Conservation (phyloP, 2,888 invertebrate genomes). For the Eupithecia tripunctaria region DNA sequence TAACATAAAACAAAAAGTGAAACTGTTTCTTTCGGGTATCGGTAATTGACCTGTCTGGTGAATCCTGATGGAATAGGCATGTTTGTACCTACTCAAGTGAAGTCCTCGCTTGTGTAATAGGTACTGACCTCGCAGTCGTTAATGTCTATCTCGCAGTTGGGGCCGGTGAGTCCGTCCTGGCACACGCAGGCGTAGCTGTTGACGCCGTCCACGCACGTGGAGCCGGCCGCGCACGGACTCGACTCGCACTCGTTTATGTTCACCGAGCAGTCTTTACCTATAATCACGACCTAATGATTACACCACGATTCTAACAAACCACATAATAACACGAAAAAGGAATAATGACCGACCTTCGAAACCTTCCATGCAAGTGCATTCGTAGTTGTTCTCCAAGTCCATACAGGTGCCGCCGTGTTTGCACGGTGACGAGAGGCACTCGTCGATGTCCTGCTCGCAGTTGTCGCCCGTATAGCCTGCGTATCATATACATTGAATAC, state of each 20-base stretch:
- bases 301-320: background rate
- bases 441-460: conserved; percentile 94
- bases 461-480: conserved; percentile 91
- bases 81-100: too few relatives aligned
- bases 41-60: background rate
- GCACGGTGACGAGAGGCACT: conserved; percentile 93
- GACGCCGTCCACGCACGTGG: conserved; percentile 91
- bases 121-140: conserved; percentile 91
- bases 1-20: background rate
- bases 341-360: conserved; percentile 84
- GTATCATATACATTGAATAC: conserved; percentile 23
- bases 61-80: background rate
- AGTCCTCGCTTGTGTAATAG: background rate
- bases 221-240: conserved; percentile 89
- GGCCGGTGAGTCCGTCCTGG: conserved; percentile 90
- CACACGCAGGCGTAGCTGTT: conserved; percentile 92
- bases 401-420: conserved; percentile 92
- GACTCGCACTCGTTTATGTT: conserved; percentile 94
- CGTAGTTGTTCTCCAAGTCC: conserved; percentile 92
- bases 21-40: background rate
- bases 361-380: conserved; percentile 92
- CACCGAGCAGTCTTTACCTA: conserved; percentile 90
- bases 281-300: conserved; percentile 16
- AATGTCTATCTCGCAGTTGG: conserved; percentile 90
- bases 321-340: conserved; percentile 23